These are phyloP conservation scores for Phoeniculus purpureus DNA, from an alignment of 2,797 vertebrate species.

Conservation along the genomic window DNA sequence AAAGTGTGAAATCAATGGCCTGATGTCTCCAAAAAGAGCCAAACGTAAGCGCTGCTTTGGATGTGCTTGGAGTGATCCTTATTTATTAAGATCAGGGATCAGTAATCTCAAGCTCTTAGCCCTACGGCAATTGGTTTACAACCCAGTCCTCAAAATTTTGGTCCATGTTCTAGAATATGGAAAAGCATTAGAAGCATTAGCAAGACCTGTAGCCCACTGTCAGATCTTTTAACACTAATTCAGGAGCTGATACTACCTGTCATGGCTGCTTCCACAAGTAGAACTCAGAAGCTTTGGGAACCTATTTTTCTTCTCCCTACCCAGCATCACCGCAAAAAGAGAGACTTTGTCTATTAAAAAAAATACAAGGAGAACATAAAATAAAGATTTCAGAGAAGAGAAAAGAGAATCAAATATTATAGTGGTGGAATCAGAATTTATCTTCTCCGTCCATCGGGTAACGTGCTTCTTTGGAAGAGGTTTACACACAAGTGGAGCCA, in stretches of 20 bases:
- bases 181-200: background rate
- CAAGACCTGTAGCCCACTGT: accelerated
- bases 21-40: accelerated
- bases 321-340: background rate
- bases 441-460: background rate
- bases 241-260: background rate
- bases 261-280: accelerated
- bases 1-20: background rate
- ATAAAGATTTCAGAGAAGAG: background rate
- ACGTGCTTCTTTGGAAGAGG: accelerated
- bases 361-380: background rate
- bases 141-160: background rate
- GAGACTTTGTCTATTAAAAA: background rate
- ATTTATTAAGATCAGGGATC: background rate
- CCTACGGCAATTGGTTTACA: background rate
- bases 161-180: background rate
- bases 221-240: background rate
- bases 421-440: background rate
- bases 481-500: background rate
- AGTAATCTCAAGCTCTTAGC: background rate
- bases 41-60: background rate
- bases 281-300: background rate
- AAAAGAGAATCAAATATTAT: background rate
- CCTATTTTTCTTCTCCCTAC: background rate
- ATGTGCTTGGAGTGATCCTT: background rate